Conservation (phyloP, 1,140 invertebrate species). For the Geopemphigus sp. region DNA sequence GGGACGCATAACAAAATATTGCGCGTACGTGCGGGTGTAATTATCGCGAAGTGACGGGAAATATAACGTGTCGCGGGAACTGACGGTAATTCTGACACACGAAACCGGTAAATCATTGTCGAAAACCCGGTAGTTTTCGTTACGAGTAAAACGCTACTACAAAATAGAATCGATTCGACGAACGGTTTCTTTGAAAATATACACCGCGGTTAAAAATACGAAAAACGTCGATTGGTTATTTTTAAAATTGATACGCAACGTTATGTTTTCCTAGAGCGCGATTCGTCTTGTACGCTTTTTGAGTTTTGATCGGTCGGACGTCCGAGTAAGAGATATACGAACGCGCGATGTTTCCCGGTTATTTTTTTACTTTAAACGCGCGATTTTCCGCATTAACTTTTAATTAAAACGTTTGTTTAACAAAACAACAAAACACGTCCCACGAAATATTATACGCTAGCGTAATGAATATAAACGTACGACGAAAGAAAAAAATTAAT, state of each 20-base stretch:
- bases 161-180: not conserved
- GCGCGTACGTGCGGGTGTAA: not conserved
- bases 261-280: too few relatives aligned
- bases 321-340: too few relatives aligned
- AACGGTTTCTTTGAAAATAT: not conserved
- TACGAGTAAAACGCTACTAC: not conserved
- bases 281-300: too few relatives aligned
- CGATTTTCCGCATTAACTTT: too few relatives aligned
- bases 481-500: too few relatives aligned
- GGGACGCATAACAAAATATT: not conserved
- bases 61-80: not conserved
- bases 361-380: too few relatives aligned
- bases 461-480: too few relatives aligned
- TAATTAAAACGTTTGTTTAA: too few relatives aligned
- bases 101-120: slow-evolving; percentile 24
- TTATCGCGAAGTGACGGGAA: not conserved
- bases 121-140: slow-evolving; percentile 10
- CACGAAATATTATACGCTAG: too few relatives aligned
- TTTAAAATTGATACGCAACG: not conserved
- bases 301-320: too few relatives aligned
- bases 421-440: too few relatives aligned
- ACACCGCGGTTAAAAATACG: not conserved
- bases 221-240: not conserved
- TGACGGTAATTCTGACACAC: not conserved
- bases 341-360: too few relatives aligned